Conservation (phyloP, 2,797 vertebrate species). For the Heterohyrax brucei region DNA sequence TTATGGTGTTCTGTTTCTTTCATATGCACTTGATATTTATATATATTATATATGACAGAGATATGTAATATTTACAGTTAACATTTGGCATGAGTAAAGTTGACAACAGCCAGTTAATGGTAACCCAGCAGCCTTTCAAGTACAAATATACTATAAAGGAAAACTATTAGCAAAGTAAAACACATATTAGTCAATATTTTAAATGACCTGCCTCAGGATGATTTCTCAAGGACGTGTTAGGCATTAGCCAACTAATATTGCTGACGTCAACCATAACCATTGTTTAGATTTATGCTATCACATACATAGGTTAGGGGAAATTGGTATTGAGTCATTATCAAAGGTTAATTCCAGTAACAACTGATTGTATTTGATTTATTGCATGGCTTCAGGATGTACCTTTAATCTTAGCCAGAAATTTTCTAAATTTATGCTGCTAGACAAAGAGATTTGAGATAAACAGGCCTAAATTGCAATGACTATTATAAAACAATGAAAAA, state of each 20-base stretch:
- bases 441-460: constrained; percentile 65
- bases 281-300: constrained; percentile 63
- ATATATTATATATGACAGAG: neutral
- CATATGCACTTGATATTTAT: neutral
- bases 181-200: constrained; percentile 65
- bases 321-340: constrained; percentile 67
- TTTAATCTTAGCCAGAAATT: constrained; percentile 56
- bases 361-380: constrained; percentile 68
- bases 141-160: constrained; percentile 30
- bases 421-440: constrained; percentile 62
- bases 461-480: neutral
- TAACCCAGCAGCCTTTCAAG: constrained; percentile 11
- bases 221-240: constrained; percentile 63
- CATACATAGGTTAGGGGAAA: constrained; percentile 64
- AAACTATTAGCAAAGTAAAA: constrained; percentile 73
- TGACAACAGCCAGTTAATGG: constrained; percentile 1
- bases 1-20: neutral
- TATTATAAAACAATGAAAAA: constrained; percentile 12
- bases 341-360: constrained; percentile 74
- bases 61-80: neutral
- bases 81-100: neutral
- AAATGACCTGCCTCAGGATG: constrained; percentile 43
- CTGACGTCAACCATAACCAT: constrained; percentile 39
- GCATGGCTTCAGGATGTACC: constrained; percentile 43
- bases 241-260: constrained; percentile 62